Evolutionary conservation across 1,140 invertebrate species (phyloP).

Genomic region (Trinorchestia longiramus): DNA sequence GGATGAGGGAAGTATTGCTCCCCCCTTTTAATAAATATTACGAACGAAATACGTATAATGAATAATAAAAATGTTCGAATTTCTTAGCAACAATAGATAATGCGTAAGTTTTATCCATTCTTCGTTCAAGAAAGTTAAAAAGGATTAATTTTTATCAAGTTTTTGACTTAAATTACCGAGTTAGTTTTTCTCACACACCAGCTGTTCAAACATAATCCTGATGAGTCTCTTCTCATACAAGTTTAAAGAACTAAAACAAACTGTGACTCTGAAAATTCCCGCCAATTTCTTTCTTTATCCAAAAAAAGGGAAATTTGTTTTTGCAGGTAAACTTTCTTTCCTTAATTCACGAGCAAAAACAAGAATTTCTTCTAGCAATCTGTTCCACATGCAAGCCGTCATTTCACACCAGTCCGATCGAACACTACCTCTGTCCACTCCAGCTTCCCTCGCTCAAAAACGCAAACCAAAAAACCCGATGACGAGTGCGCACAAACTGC

Average conservation of each 20-base stretch:
- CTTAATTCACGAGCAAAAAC: background rate
- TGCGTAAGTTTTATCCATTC: background rate
- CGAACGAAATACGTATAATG: too few relatives aligned
- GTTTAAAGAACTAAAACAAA: background rate
- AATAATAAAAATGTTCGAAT: too few relatives aligned
- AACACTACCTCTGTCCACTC: background rate
- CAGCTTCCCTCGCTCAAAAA: background rate
- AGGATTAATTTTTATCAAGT: background rate
- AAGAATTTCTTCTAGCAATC: background rate
- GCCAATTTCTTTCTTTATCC: background rate
- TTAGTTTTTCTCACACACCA: background rate
- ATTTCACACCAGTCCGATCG: background rate
- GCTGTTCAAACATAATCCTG: background rate
- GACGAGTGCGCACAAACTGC: background rate
- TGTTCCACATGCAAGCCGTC: background rate
- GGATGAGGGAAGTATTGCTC: too few relatives aligned
- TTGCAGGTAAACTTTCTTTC: background rate
- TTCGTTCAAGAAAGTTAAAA: background rate
- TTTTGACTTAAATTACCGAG: too few relatives aligned
- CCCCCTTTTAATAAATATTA: too few relatives aligned
- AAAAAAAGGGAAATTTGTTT: background rate
- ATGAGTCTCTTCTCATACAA: background rate
- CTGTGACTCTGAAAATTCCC: background rate
- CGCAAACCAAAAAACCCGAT: background rate
- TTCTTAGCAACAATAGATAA: too few relatives aligned